Base-by-base conservation (phyloP, 2,888 invertebrate genomes). In the Temnothorax ravouxi region DNA sequence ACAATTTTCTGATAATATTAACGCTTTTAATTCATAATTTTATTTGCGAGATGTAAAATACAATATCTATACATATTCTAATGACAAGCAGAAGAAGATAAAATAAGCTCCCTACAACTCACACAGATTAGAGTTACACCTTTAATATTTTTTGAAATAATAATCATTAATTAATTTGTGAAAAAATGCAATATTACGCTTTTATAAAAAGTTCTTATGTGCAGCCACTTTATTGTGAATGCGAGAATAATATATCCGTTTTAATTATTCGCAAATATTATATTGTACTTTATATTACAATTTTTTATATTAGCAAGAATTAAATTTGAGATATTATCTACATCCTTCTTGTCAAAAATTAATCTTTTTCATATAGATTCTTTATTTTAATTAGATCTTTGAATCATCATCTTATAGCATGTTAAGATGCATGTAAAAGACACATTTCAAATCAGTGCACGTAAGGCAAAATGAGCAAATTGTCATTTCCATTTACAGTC, bases 401-500 rank as follows among this genome's bases (percentile, higher is more conserved):
- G 5, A 38, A 72, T 54, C 8, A 38, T 38, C 50, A 50, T 15
- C 44, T 64, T n/a, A n/a, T n/a, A n/a, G n/a, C 2, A 50, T n/a
- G 25, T 44, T 15, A 6, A 69, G 18, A 44, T 47, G 18, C 44
- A n/a, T 44, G 21, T 21, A 44, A 66, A 67, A 34, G 8, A n/a
- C 2, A 41, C 11, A 69, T 5, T 67, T 56, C 0, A 47, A 59
- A 71, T 80, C 38, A 8, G 13, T 59, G 13, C 25, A 59, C 38
- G 38, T 29, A 59, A 44, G 11, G 9, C 13, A 38, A 47, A 41
- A 47, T 59, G 34, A 25, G 13, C 13, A n/a, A 34, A 44, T 18
- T 13, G 29, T 64, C 8, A 71, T 59, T 71, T 59, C 13, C 9
- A 69, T 34, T 54, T 69, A 69, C 56, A 69, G n/a, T 47, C 79